Evolutionary conservation across 2,797 vertebrate genomes (phyloP).

Genomic region (Coranthus polyacanthus): DNA sequence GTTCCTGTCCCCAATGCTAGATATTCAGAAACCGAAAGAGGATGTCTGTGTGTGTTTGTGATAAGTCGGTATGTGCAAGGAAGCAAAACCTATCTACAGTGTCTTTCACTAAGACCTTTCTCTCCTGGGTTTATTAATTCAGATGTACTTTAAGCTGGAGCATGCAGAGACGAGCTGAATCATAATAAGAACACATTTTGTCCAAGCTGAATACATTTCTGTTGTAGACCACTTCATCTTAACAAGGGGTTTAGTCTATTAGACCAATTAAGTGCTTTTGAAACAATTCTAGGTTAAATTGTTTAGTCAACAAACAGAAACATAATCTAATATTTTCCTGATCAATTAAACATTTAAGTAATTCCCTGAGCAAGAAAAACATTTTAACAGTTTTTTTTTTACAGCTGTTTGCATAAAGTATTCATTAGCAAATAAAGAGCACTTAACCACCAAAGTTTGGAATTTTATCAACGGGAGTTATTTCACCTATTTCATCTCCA

Average conservation of each 20-base stretch:
- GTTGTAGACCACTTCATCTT: neutral
- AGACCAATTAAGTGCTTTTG: neutral
- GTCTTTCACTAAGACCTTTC: conserved; percentile 16
- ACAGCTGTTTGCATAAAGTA: too few relatives aligned
- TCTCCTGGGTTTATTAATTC: conserved; percentile 10
- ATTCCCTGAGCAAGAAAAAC: too few relatives aligned
- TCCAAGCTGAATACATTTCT: conserved; percentile 15
- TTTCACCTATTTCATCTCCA: neutral
- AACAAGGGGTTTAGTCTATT: neutral
- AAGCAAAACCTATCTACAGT: conserved; percentile 25
- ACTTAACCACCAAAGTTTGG: too few relatives aligned
- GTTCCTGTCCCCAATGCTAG: too few relatives aligned
- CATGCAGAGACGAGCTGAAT: conserved; percentile 16
- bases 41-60: conserved; percentile 30
- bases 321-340: too few relatives aligned
- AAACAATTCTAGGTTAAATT: too few relatives aligned
- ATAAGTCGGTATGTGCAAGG: conserved; percentile 26
- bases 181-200: conserved; percentile 15
- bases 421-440: too few relatives aligned
- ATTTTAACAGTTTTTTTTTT: too few relatives aligned
- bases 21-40: neutral
- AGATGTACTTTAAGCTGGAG: conserved; percentile 3
- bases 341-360: too few relatives aligned
- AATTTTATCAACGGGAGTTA: neutral
- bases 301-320: too few relatives aligned